Percentiles rank a stretch among this genome's conserved stretches.
Evolutionary conservation across 1,140 invertebrate genomes (phyloP).

Genomic region (Brachionus angularis): DNA sequence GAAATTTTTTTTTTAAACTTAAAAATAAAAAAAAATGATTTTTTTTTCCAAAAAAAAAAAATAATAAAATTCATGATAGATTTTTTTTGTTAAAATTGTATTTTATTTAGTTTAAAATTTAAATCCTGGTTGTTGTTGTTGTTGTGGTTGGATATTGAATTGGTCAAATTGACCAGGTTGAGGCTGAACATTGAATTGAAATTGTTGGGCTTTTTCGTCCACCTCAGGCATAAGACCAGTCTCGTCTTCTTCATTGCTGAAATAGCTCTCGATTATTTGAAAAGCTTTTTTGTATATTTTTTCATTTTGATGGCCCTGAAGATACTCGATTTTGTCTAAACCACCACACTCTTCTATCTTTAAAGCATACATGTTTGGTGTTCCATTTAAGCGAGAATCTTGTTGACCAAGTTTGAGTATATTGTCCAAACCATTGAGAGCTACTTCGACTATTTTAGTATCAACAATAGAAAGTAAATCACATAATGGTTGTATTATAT

Average conservation of each 20-base stretch:
- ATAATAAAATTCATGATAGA: not conserved
- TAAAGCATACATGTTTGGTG: constrained; percentile 82
- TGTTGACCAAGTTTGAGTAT: constrained; percentile 86
- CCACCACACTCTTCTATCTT: constrained; percentile 92
- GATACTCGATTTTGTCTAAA: constrained; percentile 72
- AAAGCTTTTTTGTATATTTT: constrained; percentile 92
- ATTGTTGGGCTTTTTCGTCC: constrained; percentile 7
- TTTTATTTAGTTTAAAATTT: constrained; percentile 19
- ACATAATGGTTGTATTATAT: constrained; percentile 88
- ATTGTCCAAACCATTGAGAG: constrained; percentile 90
- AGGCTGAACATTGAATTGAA: constrained; percentile 35
- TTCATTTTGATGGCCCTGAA: constrained; percentile 86
- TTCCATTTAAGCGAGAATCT: constrained; percentile 65
- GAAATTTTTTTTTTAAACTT: no score
- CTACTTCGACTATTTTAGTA: constrained; percentile 93
- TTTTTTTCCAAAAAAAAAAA: constrained; percentile 25
- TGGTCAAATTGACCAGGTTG: not conserved
- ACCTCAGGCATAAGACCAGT: constrained; percentile 31
- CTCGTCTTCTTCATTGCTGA: constrained; percentile 67
- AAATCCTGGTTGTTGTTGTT: constrained; percentile 31
- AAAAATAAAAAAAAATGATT: constrained; percentile 28
- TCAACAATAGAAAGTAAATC: constrained; percentile 88
- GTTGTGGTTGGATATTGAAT: no score
- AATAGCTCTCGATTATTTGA: constrained; percentile 88
- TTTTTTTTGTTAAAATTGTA: not conserved